Percentiles rank a stretch among this genome's conserved stretches.
Evolutionary conservation across 2,797 vertebrate species (phyloP).

Genomic region (Leptodactylus fallax): DNA sequence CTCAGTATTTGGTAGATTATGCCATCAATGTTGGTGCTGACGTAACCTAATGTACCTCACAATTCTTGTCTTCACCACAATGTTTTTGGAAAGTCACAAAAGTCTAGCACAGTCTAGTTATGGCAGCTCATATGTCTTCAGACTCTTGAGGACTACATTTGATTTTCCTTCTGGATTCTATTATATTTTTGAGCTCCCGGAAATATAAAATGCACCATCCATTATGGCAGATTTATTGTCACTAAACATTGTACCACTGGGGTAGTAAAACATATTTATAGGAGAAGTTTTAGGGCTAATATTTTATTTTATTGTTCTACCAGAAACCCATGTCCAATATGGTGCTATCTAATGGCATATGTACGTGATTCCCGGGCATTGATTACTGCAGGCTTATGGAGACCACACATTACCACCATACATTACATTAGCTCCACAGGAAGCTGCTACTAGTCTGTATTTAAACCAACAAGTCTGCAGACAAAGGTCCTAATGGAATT

Average conservation of each 20-base stretch:
- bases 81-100: not conserved
- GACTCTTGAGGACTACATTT: not conserved
- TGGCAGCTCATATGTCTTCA: not conserved
- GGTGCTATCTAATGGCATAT: not conserved
- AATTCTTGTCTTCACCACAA: not conserved
- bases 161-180: not conserved
- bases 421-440: constrained; percentile 41
- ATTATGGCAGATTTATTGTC: not conserved
- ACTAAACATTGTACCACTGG: no score
- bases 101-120: not conserved
- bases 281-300: not conserved
- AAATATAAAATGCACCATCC: not conserved
- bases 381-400: constrained; percentile 21
- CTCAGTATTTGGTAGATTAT: no score
- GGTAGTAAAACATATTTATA: not conserved
- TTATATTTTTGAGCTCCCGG: not conserved
- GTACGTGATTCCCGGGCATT: not conserved
- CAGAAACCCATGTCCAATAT: not conserved
- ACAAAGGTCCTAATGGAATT: constrained; percentile 51
- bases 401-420: constrained; percentile 24
- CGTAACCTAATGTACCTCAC: not conserved
- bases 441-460: constrained; percentile 17
- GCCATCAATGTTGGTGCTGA: not conserved
- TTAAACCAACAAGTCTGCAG: constrained; percentile 44
- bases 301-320: not conserved